Base-by-base conservation (phyloP, 1,140 invertebrate genomes). In the Pantala flavescens region DNA sequence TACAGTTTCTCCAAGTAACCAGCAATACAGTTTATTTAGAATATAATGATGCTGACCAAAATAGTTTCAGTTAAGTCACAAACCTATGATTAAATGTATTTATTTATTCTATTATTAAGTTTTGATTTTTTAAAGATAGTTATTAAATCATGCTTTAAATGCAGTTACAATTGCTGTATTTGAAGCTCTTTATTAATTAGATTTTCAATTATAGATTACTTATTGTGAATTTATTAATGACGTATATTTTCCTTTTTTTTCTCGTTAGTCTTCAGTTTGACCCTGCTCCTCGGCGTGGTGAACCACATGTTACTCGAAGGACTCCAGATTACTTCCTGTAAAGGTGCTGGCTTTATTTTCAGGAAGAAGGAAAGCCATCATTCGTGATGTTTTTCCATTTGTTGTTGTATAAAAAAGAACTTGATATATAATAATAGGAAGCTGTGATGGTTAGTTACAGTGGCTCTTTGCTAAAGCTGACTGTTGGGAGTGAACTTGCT, bases 241-340 rank as follows among this genome's bases (percentile, higher is more conserved):
- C 9, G 9, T 36, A 9, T 5, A 36, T 36, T 36, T 36, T 36
- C 28, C 77, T 80, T 78, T 80, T 80, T 78, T 80, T 80, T 80
- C 81, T 76, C 84, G 86, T 23, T 86, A 98, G 96, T 91, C 92
- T 99, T 84, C 97, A 99, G 87, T 99, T 99, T 88, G 98, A 99
- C 87, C 98, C 98, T 81, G 98, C 98, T 82, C 98, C 98, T 78
- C 89, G 98, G 83, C 93, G 97, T 84, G 97, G 97, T 76, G 98
- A 99, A 84, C 98, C 98, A 78, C 98, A 99, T 84, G 98, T 99
- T 77, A 99, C 98, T 78, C 91, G 98, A 85, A 91, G 97, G 87
- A 99, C 98, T 83, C 98, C 98, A 77, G 98, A 99, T 86, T 99
- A 99, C 88, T 99, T 99, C 93, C 91, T 99, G 84, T 99, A 97